phyloP scores from a whole-genome alignment of 2,797 vertebrate genomes.

The Alosa sapidissima region DNA sequence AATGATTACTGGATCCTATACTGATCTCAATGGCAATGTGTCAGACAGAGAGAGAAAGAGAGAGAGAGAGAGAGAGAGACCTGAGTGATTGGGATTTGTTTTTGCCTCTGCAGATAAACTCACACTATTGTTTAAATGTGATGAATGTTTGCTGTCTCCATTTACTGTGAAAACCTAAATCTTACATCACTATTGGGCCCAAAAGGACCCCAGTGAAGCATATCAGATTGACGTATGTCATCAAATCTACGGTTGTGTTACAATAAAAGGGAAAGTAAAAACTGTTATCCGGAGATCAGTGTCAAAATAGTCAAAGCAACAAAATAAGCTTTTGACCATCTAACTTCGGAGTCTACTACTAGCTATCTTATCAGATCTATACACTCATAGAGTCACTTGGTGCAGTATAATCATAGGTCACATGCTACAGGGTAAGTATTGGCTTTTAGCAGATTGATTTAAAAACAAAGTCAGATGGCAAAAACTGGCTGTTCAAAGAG shows the following conservation, averaged over 20 bases:
- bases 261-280: background rate
- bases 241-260: background rate
- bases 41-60: background rate
- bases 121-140: conserved; percentile 6
- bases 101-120: background rate
- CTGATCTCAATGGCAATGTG: background rate
- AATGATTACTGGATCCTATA: background rate
- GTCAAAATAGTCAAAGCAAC: background rate
- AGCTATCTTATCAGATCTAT: background rate
- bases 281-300: background rate
- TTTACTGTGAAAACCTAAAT: background rate
- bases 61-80: background rate
- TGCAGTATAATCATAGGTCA: too few species aligned
- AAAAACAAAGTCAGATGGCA: too few species aligned
- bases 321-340: background rate
- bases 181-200: background rate
- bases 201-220: conserved; percentile 3
- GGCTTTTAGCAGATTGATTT: too few species aligned
- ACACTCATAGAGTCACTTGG: background rate
- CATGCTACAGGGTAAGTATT: too few species aligned
- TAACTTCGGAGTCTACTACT: background rate
- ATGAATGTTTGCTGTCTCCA: conserved; percentile 4
- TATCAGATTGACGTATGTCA: background rate
- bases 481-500: too few species aligned
- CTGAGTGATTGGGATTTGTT: background rate